These are phyloP conservation scores for Hippopotamus amphibius DNA, from an alignment of 2,113 vertebrate genomes.

Conservation along the genomic window DNA sequence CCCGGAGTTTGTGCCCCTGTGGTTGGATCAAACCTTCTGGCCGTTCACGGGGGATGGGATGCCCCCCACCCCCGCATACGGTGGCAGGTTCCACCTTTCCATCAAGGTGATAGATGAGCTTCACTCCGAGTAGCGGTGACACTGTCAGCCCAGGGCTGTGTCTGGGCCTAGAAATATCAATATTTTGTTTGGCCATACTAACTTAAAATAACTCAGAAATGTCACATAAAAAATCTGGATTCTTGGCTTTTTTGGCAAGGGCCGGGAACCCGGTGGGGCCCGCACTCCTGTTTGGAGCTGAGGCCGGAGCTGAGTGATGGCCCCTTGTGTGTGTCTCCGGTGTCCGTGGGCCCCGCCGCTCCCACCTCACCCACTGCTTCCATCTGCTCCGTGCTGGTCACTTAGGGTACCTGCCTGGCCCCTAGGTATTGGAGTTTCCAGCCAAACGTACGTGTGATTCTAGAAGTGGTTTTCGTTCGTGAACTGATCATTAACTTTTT, in stretches of 20 bases:
- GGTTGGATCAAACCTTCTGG: not conserved
- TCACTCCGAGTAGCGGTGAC: not conserved
- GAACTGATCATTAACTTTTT: not conserved
- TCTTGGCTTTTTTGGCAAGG: not conserved
- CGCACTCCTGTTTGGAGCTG: not conserved
- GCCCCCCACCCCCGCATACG: rapidly evolving
- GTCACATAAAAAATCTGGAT: not conserved
- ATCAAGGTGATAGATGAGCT: not conserved
- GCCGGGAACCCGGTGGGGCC: not conserved
- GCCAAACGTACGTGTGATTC: not conserved
- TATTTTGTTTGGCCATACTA: not conserved
- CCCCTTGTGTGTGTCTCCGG: not conserved
- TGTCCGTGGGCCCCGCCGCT: rapidly evolving
- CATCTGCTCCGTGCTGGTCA: not conserved
- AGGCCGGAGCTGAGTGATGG: not conserved
- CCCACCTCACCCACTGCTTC: not conserved
- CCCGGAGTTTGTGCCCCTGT: not conserved
- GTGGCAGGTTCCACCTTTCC: not conserved
- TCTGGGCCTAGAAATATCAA: not conserved
- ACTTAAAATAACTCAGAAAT: not conserved
- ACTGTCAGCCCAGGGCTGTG: not conserved
- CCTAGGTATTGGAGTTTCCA: not conserved
- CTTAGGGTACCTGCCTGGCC: not conserved
- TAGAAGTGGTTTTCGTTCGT: not conserved
- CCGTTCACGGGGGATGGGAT: not conserved